Evolutionary conservation across 2,113 vertebrate species (phyloP).

Genomic region (Sebastes schlegelii): DNA sequence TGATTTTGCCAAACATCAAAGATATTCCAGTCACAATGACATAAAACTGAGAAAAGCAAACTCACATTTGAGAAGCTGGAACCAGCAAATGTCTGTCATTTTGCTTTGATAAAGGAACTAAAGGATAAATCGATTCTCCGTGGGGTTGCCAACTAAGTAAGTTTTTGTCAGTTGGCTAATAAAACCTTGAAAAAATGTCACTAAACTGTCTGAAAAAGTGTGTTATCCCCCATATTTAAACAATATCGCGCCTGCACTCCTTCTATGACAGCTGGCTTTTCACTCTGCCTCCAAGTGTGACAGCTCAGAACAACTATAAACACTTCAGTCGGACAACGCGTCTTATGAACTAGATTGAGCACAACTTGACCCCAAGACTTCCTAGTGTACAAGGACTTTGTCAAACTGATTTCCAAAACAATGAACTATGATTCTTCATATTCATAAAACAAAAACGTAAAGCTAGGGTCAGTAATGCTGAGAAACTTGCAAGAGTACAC

Average conservation of each 20-base stretch:
- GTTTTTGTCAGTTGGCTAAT: not conserved
- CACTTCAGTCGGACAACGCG: not conserved
- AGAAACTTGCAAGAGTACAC: no score
- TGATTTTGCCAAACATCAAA: not conserved
- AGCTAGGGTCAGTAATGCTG: no score
- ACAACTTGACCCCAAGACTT: not conserved
- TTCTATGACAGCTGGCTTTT: not conserved
- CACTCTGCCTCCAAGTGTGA: no score
- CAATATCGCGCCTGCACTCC: not conserved
- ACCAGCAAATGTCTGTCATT: not conserved
- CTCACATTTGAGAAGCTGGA: not conserved
- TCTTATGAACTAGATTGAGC: not conserved
- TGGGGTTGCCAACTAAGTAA: not conserved
- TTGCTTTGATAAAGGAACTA: not conserved
- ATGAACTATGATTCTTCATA: not conserved
- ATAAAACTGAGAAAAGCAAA: not conserved
- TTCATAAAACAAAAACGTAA: not conserved
- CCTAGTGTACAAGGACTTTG: not conserved
- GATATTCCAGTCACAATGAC: not conserved
- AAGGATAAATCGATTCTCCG: not conserved
- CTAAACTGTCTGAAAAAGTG: not conserved
- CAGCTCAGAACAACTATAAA: no score
- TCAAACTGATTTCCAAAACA: not conserved
- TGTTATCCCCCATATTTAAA: not conserved
- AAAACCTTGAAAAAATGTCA: not conserved